Evolutionary conservation across 2,888 invertebrate species (phyloP), one percentile per base, ranked within the genome.

Genomic region (Drosophila pullipes): DNA sequence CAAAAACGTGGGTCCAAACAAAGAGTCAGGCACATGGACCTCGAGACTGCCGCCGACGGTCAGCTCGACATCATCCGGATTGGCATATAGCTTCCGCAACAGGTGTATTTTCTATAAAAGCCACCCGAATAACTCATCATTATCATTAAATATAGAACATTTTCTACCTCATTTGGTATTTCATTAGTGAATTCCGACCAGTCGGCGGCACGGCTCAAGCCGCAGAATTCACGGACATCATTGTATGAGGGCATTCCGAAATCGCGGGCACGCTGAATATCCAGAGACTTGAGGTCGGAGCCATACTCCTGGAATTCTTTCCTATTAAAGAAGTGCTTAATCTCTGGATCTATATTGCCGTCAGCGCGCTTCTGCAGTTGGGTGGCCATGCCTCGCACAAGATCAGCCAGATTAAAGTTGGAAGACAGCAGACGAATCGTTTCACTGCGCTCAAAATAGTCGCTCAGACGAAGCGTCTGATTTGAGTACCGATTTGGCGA

Each of bases 321-420:
- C 22, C 92, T 91, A 57, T 86, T 78, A 35, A 92, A 92, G 65
- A 71, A 81, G 74, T 92, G 91, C 62, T 91, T 92, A 25, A 92
- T 63, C 75, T 92, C 91, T 10, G 55, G 78, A 78, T 96, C 96
- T 93, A 96, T 96, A 92, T 94, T 96, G 75, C 95, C 95, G 92
- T 98, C 97, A 73, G 96, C 95, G 76, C 94, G 95, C 85, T 96
- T 95, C 92, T 96, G 95, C 4, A 96, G 95, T 90, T 97, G 97
- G 4, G 95, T 95, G 2, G 95, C 94, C 85, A 97, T 94, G 7
- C 97, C 97, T 91, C 97, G 94, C 0, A 96, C 94, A 61, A 97
- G 93, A 74, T 96, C 95, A 87, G 96, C 96, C 82, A 97, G 95
- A 81, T 94, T 94, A 50, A 92, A 91, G 47, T 89, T 91, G 2